Base-by-base conservation (phyloP, 2,797 vertebrate species). In the Melanotaenia parkinsoni region DNA sequence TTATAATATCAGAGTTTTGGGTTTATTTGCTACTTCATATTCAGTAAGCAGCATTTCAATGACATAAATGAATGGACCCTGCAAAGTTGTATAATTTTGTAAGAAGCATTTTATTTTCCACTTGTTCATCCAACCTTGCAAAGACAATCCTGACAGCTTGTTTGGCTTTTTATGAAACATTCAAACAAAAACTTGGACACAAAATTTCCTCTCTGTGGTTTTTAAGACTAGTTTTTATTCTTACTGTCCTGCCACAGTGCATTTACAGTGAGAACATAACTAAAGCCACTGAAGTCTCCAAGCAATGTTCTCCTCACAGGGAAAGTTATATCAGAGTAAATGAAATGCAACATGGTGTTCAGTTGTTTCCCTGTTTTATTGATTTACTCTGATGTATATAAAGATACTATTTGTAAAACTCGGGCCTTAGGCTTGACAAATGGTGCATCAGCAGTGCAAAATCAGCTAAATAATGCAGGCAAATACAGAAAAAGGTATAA, bases 41-140 rank as follows among this genome's bases (percentile, higher is more conserved):
- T 86, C 79, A 80, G 20, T 63, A 57, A 63, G 63, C 51, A 84
- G 65, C 50, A 33, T 79, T 81, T 81, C 72, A 83, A 76, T 86
- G 77, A 83, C 66, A 85, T 70, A 82, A 63, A 77, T 61, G 83
- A 70, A 59, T 82, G 81, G 38, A 43, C 74, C 64, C 58, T 76
- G 74, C 68, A 53, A 79, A 82, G 58, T 62, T 59, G 62, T 60
- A 70, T 82, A 67, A 88, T 90, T 82, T 79, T 72, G 50, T 74
- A 28, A 67, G 66, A 81, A 80, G 84, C 74, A 50, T 57, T 76
- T 77, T 62, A 72, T 82, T 82, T 77, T 72, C 69, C 40, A 63
- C 30, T 67, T 33, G 53, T 70, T 85, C 67, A 77, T 22, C 50
- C 75, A 84, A 76, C 72, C 74, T 74, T 82, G 76, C 40, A 58